phyloP scores from a whole-genome alignment of 2,888 invertebrate species.

The Tupiocoris notatus region DNA sequence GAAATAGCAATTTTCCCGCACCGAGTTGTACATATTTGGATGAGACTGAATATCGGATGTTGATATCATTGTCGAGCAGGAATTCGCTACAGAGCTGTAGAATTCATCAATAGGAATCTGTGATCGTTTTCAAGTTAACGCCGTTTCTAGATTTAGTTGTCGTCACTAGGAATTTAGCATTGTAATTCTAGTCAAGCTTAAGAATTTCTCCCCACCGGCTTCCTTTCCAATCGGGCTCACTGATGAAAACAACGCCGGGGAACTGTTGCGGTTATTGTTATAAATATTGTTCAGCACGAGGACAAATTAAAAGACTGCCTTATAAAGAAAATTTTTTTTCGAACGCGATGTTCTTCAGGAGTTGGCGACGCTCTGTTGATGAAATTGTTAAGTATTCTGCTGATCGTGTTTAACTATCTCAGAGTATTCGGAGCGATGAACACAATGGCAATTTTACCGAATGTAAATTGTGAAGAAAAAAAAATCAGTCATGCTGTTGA shows the following conservation, averaged over 20 bases:
- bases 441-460: constrained; percentile 19
- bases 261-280: constrained; percentile 5
- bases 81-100: too few species aligned
- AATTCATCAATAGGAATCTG: not conserved
- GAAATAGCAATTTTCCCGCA: too few species aligned
- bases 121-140: not conserved
- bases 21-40: not conserved
- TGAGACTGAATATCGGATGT: not conserved
- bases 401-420: not conserved
- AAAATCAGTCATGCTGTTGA: constrained; percentile 10
- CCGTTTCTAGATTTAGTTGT: not conserved
- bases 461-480: not conserved
- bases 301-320: constrained; percentile 27
- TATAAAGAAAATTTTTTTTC: constrained; percentile 1
- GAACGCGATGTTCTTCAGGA: constrained; percentile 16
- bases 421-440: constrained; percentile 17
- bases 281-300: constrained; percentile 9
- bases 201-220: not conserved
- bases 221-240: not conserved
- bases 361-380: not conserved
- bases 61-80: too few species aligned
- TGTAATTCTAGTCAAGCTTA: not conserved
- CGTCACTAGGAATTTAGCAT: not conserved
- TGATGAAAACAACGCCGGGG: not conserved
- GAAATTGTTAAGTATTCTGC: not conserved